Percentiles rank a stretch among this genome's conserved stretches.
phyloP scores from a whole-genome alignment of 1,140 invertebrate species.

The Aphidius ervi region DNA sequence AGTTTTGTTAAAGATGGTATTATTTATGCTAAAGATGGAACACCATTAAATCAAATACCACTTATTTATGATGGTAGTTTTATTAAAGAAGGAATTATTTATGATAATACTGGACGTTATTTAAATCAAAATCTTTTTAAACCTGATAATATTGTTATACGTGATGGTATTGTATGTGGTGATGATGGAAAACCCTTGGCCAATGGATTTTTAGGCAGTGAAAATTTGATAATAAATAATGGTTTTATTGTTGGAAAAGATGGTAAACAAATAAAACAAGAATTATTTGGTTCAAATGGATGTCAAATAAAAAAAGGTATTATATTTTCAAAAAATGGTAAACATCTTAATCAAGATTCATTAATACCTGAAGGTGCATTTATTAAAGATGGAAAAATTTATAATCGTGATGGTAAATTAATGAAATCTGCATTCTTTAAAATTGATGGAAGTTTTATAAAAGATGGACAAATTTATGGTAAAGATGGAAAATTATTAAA shows the following conservation, averaged over 20 bases:
- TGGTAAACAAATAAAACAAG: constrained; percentile 45
- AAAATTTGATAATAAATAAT: constrained; percentile 40
- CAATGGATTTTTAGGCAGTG: constrained; percentile 36
- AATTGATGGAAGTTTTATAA: constrained; percentile 45
- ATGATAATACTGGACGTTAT: constrained; percentile 35
- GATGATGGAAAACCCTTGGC: constrained; percentile 31
- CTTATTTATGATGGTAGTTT: constrained; percentile 41
- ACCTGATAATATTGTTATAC: constrained; percentile 38
- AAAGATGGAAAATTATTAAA: constrained; percentile 41
- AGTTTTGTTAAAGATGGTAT: constrained; percentile 47
- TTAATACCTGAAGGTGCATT: constrained; percentile 42
- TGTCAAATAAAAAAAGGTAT: constrained; percentile 43
- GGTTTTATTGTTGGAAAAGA: constrained; percentile 42
- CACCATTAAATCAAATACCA: constrained; percentile 42
- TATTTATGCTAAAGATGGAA: constrained; percentile 40
- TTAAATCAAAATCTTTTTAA: constrained; percentile 47
- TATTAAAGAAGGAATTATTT: constrained; percentile 40
- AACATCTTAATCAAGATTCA: constrained; percentile 43
- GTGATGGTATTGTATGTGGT: constrained; percentile 41
- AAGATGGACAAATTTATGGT: constrained; percentile 45
- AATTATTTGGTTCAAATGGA: constrained; percentile 43
- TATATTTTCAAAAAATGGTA: constrained; percentile 42
- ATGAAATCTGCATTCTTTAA: constrained; percentile 45
- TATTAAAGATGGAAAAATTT: constrained; percentile 45
- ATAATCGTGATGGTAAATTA: constrained; percentile 41